Evolutionary conservation across 2,113 vertebrate species (phyloP).

Genomic region (Pardalotus punctatus): DNA sequence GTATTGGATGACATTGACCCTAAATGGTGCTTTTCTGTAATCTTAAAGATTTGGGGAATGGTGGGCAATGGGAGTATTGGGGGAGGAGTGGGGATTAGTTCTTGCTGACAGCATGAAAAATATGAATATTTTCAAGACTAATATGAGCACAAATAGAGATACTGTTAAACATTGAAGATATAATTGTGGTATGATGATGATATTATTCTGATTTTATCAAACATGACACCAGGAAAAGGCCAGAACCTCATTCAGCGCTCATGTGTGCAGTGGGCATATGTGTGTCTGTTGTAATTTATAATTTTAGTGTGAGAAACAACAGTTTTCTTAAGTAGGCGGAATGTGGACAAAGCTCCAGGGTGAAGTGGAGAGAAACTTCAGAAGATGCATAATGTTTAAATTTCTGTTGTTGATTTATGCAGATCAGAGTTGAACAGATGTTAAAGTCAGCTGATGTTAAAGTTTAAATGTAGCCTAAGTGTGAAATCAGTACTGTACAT

Average conservation of each 20-base stretch:
- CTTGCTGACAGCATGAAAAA: neutral
- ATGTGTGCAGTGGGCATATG: neutral
- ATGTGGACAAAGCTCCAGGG: neutral
- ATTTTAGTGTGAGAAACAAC: neutral
- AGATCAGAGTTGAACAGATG: neutral
- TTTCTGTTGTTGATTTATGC: neutral
- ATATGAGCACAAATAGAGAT: neutral
- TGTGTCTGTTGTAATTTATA: neutral
- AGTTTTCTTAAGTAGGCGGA: neutral
- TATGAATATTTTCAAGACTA: neutral
- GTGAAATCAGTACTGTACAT: neutral
- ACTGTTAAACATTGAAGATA: neutral
- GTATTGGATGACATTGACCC: neutral
- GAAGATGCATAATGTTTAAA: neutral
- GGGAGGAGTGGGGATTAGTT: neutral
- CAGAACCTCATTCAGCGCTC: neutral
- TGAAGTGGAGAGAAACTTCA: neutral
- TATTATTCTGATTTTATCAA: neutral
- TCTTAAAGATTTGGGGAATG: neutral
- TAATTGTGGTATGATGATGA: neutral
- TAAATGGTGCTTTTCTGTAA: neutral
- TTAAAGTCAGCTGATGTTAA: neutral
- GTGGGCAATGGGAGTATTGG: fast-evolving
- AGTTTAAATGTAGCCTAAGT: neutral
- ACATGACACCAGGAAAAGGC: neutral